Evolutionary conservation across 2,797 vertebrate genomes (phyloP), one percentile per base, ranked within the genome.

Genomic region (Falco naumanni): DNA sequence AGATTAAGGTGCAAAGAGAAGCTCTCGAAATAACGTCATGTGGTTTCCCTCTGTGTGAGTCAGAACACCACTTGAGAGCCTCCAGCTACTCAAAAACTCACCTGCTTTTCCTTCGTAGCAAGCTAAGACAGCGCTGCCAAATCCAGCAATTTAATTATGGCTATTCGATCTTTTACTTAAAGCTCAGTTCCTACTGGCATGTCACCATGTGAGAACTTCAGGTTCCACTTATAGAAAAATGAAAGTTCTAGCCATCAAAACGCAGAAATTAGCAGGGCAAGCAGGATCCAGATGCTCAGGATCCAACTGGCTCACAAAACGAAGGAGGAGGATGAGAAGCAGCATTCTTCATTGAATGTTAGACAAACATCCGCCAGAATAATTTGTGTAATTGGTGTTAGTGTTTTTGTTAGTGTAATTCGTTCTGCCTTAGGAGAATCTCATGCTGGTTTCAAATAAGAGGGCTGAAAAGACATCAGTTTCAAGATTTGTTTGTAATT

Each of bases 401-500:
- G 37, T 37, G 37, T 37, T 37, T 37, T 37, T 37, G 37, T 78
- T 83, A 10, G 29, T 66, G 24, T 74, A 70, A 83, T 66, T 74
- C 34, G 6, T 61, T 93, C 74, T 93, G 26, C 72, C 88, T 84
- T 74, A 69, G 85, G 85, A 93, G 85, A 90, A 70, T 59, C 28
- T 85, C 33, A 39, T 66, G 19, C 94, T 69, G 34, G 34, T 53
- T 74, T 87, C 68, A 77, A 85, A 25, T 80, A 80, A 33, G 47
- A 13, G 29, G 11, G 41, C 33, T 76, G 47, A 69, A 64, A 76
- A 76, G 16, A 50, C 26, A 51, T 15, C 0, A 4, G 3, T 87
- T 93, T 91, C 16, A 66, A 93, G 28, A 83, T 94, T 74, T 87
- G 37, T 91, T 90, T 85, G 79, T 63, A 91, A 77, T 70, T 72